These are phyloP conservation scores for Therioaphis trifolii DNA, from an alignment of 2,888 invertebrate genomes.

Conservation along the genomic window DNA sequence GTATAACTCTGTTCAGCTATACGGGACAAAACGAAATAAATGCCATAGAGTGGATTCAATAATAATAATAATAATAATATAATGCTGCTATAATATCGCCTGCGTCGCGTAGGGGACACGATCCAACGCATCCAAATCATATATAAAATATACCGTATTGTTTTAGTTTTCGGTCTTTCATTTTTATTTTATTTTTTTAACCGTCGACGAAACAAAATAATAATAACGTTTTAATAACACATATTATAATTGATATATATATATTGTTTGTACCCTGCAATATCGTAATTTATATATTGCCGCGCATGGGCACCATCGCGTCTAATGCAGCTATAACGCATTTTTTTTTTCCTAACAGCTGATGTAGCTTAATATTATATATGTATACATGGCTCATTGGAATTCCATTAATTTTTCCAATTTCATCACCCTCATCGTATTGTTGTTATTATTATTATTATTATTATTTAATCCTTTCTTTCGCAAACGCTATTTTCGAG, in stretches of 20 bases:
- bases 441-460: too few relatives aligned
- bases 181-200: background rate
- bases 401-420: conserved; percentile 58
- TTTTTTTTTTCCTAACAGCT: conserved; percentile 13
- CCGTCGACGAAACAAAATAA: background rate
- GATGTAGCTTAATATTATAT: conserved; percentile 2
- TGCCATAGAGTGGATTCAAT: too few relatives aligned
- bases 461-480: conserved; percentile 46
- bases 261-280: background rate
- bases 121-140: too few relatives aligned
- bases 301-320: background rate
- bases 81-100: too few relatives aligned
- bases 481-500: conserved; percentile 24
- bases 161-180: too few relatives aligned
- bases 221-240: background rate
- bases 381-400: background rate
- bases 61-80: too few relatives aligned
- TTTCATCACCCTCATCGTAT: conserved; percentile 30
- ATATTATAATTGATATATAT: background rate
- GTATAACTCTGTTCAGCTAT: too few relatives aligned
- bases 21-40: too few relatives aligned
- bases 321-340: background rate
- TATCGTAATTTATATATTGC: background rate
- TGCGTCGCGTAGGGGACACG: too few relatives aligned
- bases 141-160: too few relatives aligned